phyloP scores from a whole-genome alignment of 2,888 invertebrate species.

The Catocala fraxini region DNA sequence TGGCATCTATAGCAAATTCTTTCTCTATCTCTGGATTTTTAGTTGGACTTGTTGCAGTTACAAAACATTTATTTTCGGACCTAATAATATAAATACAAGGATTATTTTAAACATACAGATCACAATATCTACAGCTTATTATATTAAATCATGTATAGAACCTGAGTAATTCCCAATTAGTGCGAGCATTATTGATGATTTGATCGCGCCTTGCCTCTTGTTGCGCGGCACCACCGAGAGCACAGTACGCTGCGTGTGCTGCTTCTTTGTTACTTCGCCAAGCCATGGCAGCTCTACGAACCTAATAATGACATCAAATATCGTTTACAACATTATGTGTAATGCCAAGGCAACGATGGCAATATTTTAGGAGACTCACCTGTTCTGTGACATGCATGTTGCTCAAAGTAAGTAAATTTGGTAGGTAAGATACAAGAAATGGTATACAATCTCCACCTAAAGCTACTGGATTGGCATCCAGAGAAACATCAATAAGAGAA shows the following conservation, averaged over 20 bases:
- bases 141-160: constrained; percentile 29
- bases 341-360: neutral
- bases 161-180: constrained; percentile 94
- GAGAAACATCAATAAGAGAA: constrained; percentile 93
- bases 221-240: constrained; percentile 86
- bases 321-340: neutral
- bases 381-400: constrained; percentile 94
- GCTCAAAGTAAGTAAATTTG: constrained; percentile 91
- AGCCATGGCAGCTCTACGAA: constrained; percentile 92
- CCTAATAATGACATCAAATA: constrained; percentile 61
- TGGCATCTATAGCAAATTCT: constrained; percentile 68
- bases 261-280: constrained; percentile 94
- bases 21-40: constrained; percentile 71
- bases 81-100: constrained; percentile 60
- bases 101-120: too few relatives aligned
- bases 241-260: constrained; percentile 90
- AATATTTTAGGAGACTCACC: constrained; percentile 56
- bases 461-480: constrained; percentile 95
- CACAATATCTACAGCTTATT: neutral
- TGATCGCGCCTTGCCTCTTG: constrained; percentile 92
- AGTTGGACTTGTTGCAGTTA: constrained; percentile 63
- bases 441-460: constrained; percentile 94
- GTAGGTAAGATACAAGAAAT: constrained; percentile 93
- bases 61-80: constrained; percentile 89
- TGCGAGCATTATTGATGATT: constrained; percentile 94